Evolutionary conservation across 1,140 invertebrate genomes (phyloP).

Genomic region (Hyphantria cunea): DNA sequence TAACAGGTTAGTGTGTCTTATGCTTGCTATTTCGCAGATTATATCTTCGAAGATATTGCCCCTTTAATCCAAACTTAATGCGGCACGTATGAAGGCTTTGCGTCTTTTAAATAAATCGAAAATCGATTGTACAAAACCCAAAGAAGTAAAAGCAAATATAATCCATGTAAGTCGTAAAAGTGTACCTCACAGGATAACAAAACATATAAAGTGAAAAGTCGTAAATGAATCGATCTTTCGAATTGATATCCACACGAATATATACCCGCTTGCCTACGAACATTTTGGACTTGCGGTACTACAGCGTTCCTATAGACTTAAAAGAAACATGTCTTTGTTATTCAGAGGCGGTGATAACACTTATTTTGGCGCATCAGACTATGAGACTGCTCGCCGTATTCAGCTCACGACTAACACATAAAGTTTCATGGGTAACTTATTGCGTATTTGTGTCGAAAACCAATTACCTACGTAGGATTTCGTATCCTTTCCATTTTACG

Average conservation of each 20-base stretch:
- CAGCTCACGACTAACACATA: slow-evolving; percentile 38
- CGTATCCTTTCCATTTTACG: slow-evolving; percentile 23
- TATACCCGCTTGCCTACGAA: not conserved
- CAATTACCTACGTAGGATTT: slow-evolving; percentile 44
- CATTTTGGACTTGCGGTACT: not conserved
- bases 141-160: too few species aligned
- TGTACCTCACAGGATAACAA: not conserved
- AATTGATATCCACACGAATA: slow-evolving; percentile 12
- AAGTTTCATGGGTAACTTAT: slow-evolving; percentile 54
- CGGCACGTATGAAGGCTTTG: too few species aligned
- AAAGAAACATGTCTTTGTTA: slow-evolving; percentile 24
- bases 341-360: slow-evolving; percentile 33
- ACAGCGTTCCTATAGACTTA: not conserved
- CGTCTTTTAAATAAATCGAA: too few species aligned
- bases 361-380: slow-evolving; percentile 25
- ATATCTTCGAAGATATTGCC: too few species aligned
- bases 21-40: too few species aligned
- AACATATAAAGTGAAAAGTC: slow-evolving; percentile 2
- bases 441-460: slow-evolving; percentile 53
- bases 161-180: not conserved
- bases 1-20: too few species aligned
- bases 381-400: slow-evolving; percentile 26
- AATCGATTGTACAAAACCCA: too few species aligned
- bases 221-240: slow-evolving; percentile 2
- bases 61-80: too few species aligned